Base-by-base conservation (phyloP, 2,888 invertebrate species). In the Yponomeuta evonymella region DNA sequence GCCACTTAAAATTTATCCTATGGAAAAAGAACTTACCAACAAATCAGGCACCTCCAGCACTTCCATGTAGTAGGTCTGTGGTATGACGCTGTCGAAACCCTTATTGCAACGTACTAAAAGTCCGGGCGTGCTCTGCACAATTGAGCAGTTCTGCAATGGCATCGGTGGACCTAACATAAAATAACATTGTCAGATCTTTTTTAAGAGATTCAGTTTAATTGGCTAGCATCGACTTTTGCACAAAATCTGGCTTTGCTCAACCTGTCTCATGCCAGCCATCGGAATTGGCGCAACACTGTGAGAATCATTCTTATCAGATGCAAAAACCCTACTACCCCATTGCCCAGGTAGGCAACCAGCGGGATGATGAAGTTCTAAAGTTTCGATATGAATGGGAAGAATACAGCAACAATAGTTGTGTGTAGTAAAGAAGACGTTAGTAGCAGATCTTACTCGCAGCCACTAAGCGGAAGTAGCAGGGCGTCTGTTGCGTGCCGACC, bases 61-160 rank as follows among this genome's bases (percentile, higher is more conserved):
- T 83, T 96, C 96, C 93, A 97, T 94, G 77, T 95, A 93, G 86
- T 97, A 97, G 76, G 94, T 94, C 85, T 97, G 97, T 3, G 96
- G 96, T 69, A 97, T 90, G 3, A 97, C 97, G 58, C 97, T 97
- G 80, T 97, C 96, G 83, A 96, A 96, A 70, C 96, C 96, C 82
- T 97, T 97, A 71, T 94, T 87, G 84, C 98, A 98, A 72, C 96
- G 96, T 72, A 97, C 96, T 81, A 95, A 94, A 69, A 91, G 73
- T 0, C 81, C 80, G 0, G 81, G 77, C 69, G 94, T 93, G 71
- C 96, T 97, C 87, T 97, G 96, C 77, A 95, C 93, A 71, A 97
- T 94, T 12, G 96, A 94, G 85, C 98, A 98, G 89, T 98, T 98
- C 79, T 96, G 95, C 72, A 97, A 92, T 6, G 96, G 94, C 81